These are phyloP conservation scores for Cephalopterus ornatus DNA, from an alignment of 2,113 vertebrate species.

Conservation along the genomic window DNA sequence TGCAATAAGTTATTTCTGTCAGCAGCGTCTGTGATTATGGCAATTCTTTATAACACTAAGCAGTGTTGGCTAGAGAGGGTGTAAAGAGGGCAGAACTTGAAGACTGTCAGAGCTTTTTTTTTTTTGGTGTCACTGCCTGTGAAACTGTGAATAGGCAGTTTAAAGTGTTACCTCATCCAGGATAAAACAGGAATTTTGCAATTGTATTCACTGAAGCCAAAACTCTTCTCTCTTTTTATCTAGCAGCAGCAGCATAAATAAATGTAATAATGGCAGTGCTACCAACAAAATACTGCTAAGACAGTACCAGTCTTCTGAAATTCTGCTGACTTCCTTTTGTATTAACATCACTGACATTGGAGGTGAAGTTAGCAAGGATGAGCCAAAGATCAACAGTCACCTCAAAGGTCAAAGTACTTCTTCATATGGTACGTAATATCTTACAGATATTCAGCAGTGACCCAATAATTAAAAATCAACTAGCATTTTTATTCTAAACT, in stretches of 20 bases:
- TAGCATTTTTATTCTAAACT: slow-evolving; percentile 28
- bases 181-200: slow-evolving; percentile 14
- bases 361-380: slow-evolving; percentile 36
- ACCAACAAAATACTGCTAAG: background rate
- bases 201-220: slow-evolving; percentile 17
- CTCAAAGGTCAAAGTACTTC: slow-evolving; percentile 55
- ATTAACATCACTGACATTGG: slow-evolving; percentile 1
- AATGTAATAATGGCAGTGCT: background rate
- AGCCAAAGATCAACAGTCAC: slow-evolving; percentile 42
- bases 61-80: slow-evolving; percentile 48
- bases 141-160: slow-evolving; percentile 54
- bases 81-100: slow-evolving; percentile 63
- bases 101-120: slow-evolving; percentile 31
- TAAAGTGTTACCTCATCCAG: slow-evolving; percentile 7
- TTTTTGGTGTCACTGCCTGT: slow-evolving; percentile 24
- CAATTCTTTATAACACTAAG: slow-evolving; percentile 18
- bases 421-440: slow-evolving; percentile 34
- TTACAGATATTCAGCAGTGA: background rate
- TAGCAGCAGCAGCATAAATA: slow-evolving; percentile 17
- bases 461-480: background rate
- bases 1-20: slow-evolving; percentile 32
- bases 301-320: background rate
- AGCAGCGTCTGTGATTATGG: slow-evolving; percentile 23
- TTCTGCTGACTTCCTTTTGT: slow-evolving; percentile 2
- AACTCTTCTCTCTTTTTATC: background rate